These are phyloP conservation scores for Epizoanthus illoricatus DNA, from an alignment of 92 coral and sea anemone genomes.

Conservation along the genomic window DNA sequence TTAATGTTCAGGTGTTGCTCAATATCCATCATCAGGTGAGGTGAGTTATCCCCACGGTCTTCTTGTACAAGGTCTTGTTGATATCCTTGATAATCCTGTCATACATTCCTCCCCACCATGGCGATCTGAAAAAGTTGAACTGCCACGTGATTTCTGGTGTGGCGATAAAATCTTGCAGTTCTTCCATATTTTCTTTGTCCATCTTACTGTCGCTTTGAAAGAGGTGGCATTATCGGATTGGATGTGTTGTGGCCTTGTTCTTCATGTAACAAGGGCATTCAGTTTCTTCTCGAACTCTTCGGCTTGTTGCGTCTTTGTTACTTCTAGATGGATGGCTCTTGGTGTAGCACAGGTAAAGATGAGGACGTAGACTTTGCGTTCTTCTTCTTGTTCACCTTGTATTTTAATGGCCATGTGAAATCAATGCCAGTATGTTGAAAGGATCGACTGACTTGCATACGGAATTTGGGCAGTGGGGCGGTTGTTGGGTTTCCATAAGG, in stretches of 20 bases:
- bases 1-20: conserved; percentile 35
- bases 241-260: conserved; percentile 50
- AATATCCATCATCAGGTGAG: conserved; percentile 55
- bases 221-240: not conserved
- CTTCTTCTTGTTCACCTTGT: conserved; percentile 50
- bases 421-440: conserved; percentile 36
- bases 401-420: conserved; percentile 27
- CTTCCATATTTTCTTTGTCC: conserved; percentile 59
- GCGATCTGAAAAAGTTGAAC: conserved; percentile 57
- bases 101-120: conserved; percentile 62
- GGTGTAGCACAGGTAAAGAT: conserved; percentile 59
- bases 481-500: conserved; percentile 59
- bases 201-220: conserved; percentile 52
- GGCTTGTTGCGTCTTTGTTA: conserved; percentile 68
- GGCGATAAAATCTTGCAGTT: conserved; percentile 46
- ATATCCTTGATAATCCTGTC: conserved; percentile 36
- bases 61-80: conserved; percentile 51
- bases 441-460: conserved; percentile 30
- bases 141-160: conserved; percentile 49
- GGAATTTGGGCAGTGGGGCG: conserved; percentile 45
- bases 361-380: conserved; percentile 50
- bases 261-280: conserved; percentile 38
- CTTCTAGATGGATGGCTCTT: conserved; percentile 51
- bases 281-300: conserved; percentile 58
- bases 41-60: conserved; percentile 47